A percentile compares a stretch with the other conserved stretches of the same genome.
phyloP scores from a whole-genome alignment of 1,140 invertebrate genomes.

The Eumaeus atala region DNA sequence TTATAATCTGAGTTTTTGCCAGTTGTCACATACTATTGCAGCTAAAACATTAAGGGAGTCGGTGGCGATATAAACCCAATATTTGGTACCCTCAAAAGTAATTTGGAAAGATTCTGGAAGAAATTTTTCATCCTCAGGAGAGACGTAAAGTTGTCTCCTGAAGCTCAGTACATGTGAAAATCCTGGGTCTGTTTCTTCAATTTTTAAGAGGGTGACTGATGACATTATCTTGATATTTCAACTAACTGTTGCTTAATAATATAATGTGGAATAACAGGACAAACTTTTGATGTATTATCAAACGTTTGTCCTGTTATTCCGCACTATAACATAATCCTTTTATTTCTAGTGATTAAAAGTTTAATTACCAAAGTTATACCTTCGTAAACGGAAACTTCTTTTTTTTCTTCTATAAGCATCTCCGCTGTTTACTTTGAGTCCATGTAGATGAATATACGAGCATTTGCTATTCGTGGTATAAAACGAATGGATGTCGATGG shows the following conservation, averaged over 20 bases:
- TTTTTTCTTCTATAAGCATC: constrained; percentile 18
- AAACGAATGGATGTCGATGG: too few species aligned
- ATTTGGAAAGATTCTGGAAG: too few species aligned
- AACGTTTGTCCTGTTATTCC: too few species aligned
- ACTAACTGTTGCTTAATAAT: constrained; percentile 26
- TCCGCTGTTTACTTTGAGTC: constrained; percentile 25
- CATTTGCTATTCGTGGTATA: constrained; percentile 25
- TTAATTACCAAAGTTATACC: constrained; percentile 21
- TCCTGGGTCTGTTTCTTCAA: constrained; percentile 20
- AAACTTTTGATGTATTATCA: too few species aligned
- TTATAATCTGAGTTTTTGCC: constrained; percentile 24
- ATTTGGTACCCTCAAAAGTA: too few species aligned
- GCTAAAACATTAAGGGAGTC: constrained; percentile 15
- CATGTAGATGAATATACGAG: constrained; percentile 20
- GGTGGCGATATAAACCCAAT: constrained; percentile 9
- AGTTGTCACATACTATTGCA: constrained; percentile 20
- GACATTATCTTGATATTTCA: constrained; percentile 26
- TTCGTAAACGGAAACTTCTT: constrained; percentile 13
- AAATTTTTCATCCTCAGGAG: constrained; percentile 6
- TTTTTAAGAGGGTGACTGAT: constrained; percentile 21
- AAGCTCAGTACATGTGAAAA: constrained; percentile 24
- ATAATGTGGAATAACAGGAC: constrained; percentile 20
- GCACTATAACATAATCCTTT: too few species aligned
- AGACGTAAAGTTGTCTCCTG: too few species aligned
- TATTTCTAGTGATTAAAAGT: constrained; percentile 27